phyloP scores from a whole-genome alignment of 2,797 vertebrate species.

The Enteromius thamalakanensis region DNA sequence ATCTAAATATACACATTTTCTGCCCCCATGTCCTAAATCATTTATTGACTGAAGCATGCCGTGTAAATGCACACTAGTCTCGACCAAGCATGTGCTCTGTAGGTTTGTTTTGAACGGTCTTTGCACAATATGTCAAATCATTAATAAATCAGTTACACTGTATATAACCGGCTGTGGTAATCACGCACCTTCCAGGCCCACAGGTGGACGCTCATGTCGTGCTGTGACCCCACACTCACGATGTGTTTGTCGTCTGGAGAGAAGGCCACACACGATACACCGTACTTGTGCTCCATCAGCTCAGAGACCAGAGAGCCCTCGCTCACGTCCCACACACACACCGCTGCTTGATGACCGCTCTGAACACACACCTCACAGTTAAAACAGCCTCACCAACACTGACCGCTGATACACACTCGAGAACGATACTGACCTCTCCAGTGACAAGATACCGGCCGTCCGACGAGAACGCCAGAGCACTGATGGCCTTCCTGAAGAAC shows the following conservation, averaged over 20 bases:
- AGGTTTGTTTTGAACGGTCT: no score
- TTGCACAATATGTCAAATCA: no score
- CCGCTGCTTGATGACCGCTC: constrained; percentile 87
- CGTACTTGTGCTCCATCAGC: constrained; percentile 90
- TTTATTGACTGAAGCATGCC: no score
- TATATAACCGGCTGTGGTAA: no score
- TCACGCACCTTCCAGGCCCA: constrained; percentile 93
- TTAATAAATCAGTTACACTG: no score
- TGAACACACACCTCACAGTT: constrained; percentile 48
- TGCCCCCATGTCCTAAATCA: no score
- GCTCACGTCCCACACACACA: constrained; percentile 90
- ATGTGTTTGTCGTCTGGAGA: constrained; percentile 92
- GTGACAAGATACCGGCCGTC: constrained; percentile 95
- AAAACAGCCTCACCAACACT: not conserved
- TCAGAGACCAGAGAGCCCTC: constrained; percentile 86
- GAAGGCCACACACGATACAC: constrained; percentile 90
- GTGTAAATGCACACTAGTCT: no score
- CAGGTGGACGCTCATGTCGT: constrained; percentile 95
- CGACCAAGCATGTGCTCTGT: no score
- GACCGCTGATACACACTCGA: not conserved
- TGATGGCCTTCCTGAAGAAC: constrained; percentile 88
- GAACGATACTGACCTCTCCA: constrained; percentile 82
- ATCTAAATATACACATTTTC: no score
- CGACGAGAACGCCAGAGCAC: constrained; percentile 91
- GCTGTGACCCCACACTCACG: constrained; percentile 93